A percentile compares a stretch with the other conserved stretches of the same genome.
phyloP scores from a whole-genome alignment of 1,140 invertebrate genomes.

The Sarcophaga bullata region DNA sequence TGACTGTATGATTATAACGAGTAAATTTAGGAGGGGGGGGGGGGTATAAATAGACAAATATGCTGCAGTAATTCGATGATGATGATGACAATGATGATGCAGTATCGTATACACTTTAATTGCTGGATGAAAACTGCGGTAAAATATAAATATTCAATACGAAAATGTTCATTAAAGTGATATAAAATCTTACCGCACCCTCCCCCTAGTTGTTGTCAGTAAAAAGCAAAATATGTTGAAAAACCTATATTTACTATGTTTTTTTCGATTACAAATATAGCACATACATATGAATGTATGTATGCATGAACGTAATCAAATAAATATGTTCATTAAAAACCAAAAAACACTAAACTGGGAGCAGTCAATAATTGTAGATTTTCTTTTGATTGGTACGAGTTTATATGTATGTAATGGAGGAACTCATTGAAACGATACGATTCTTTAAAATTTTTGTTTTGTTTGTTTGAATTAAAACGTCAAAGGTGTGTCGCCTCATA shows the following conservation, averaged over 20 bases:
- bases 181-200: neutral
- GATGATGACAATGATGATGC: too few relatives aligned
- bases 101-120: neutral
- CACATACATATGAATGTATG: neutral
- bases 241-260: neutral
- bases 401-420: neutral
- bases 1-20: neutral
- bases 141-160: conserved; percentile 23
- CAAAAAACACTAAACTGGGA: neutral
- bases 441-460: neutral
- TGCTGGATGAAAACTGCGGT: neutral
- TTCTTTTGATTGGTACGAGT: neutral
- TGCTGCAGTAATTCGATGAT: conserved; percentile 2
- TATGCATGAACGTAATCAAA: neutral
- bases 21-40: too few relatives aligned
- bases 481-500: neutral
- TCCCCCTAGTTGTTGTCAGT: too few relatives aligned
- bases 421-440: neutral
- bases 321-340: too few relatives aligned
- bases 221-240: too few relatives aligned
- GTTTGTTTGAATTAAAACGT: neutral
- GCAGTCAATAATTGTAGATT: conserved; percentile 23
- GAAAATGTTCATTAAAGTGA: neutral
- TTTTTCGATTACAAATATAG: neutral
- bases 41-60: neutral